Evolutionary conservation across 2,888 invertebrate genomes (phyloP), one percentile per base, ranked within the genome.

Genomic region (Neocrepidodera transversa): DNA sequence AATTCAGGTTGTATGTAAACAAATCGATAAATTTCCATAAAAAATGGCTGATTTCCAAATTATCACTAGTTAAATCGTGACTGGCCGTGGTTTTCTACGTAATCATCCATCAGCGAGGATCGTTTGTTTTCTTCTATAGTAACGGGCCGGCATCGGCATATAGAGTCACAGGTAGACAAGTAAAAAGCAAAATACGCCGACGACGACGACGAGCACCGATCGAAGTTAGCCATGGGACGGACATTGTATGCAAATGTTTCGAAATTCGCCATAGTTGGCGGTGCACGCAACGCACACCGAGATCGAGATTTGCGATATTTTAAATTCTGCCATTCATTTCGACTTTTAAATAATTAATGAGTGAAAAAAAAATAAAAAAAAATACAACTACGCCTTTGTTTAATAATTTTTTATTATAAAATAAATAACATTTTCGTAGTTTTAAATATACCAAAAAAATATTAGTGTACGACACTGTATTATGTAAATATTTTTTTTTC

Each of bases 191-290:
- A n/a, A n/a, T n/a, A n/a, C n/a, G n/a, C n/a, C 32, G 32, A 32
- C 32, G 11, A 13, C 3, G 10, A 40, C 16, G 40, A 40, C 40
- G 40, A 14, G 40, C 13, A 42, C 18, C 20, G 42, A 42, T 42
- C 42, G 42, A 42, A 42, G 42, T 42, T n/a, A 42, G 42, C 42
- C 42, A 42, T 11, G 42, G 42, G 42, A 42, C 42, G 42, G 20
- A 42, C 42, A 42, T 42, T 42, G 42, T 42, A 42, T 42, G 42
- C 42, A 42, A 42, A 42, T 42, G 42, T 20, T 16, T n/a, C n/a
- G 42, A 13, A n/a, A 20, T 32, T 42, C 42, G 42, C 42, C 42
- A 42, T 42, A 42, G 20, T 20, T 42, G 42, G 42, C 18, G 8
- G 42, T 42, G 20, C 42, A 42, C 42, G 42, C 42, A 42, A 42